Evolutionary conservation across 2,797 vertebrate genomes (phyloP), one percentile per base, ranked within the genome.

Genomic region (Dendrocincla tyrannina): DNA sequence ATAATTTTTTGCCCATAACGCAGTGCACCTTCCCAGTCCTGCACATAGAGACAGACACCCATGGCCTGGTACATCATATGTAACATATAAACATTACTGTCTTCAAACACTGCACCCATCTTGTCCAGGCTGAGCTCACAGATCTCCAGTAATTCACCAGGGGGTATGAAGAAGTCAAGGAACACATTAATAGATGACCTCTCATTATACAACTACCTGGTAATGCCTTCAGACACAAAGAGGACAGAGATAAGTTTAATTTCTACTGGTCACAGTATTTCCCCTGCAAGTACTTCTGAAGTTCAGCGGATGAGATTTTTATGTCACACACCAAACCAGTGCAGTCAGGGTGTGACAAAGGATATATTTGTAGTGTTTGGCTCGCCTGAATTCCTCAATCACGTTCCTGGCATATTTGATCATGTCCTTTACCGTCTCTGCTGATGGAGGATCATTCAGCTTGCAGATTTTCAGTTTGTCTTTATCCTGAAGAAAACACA

Each of bases 21-120:
- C 87, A 99, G 96, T 0, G 99, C 99, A 59, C 98, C 98, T 3
- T 99, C 98, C 99, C 99, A 99, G 97, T 99, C 99, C 96, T 99
- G 99, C 98, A 98, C 97, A 23, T 98, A 99, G 30, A 99, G 95
- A 93, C 99, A 99, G 70, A 99, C 98, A 5, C 99, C 99, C 99
- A 99, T 99, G 91, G 99, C 99, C 96, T 99, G 99, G 98, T 99
- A 99, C 98, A 98, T 99, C 99, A 99, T 99, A 95, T 99, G 99
- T 49, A 99, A 97, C 98, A 99, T 98, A 97, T 99, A 99, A 59
- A 99, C 98, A 11, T 99, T 99, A 56, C 98, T 97, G 52, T 99
- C 99, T 28, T 98, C 98, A 49, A 99, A 99, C 81, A 99, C 97
- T 0, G 97, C 70, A 80, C 98, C 98, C 99, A 99, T 99, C 97